Evolutionary conservation across 1,140 invertebrate genomes (phyloP).

Genomic region (Platorchestia sp.): DNA sequence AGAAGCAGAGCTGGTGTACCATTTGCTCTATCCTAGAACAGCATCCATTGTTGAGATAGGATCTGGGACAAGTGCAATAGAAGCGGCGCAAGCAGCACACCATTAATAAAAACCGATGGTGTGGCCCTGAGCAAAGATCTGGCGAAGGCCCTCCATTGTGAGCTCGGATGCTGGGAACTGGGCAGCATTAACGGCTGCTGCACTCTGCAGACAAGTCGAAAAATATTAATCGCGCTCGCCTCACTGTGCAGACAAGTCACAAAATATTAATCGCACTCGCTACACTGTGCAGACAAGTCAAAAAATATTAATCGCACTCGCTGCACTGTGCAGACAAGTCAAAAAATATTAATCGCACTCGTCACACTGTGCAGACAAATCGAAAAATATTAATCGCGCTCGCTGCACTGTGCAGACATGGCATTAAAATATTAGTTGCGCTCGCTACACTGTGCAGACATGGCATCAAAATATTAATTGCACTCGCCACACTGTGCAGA

Average conservation of each 20-base stretch:
- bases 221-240: background rate
- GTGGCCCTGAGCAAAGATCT: background rate
- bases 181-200: background rate
- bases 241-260: too few species aligned
- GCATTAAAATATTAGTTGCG: too few species aligned
- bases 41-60: background rate
- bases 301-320: background rate
- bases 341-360: too few species aligned
- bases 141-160: slow-evolving; percentile 14
- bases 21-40: background rate
- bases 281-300: background rate
- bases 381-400: background rate
- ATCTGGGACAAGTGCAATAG: background rate
- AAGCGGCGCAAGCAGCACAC: background rate
- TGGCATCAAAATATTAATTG: background rate
- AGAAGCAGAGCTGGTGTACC: background rate
- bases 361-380: background rate
- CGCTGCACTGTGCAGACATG: too few species aligned
- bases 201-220: background rate
- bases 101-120: slow-evolving; percentile 25
- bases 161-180: background rate
- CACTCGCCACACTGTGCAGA: too few species aligned
- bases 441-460: background rate
- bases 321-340: too few species aligned
- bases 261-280: too few species aligned